Conservation (phyloP, 1,140 invertebrate species). For the Chironomus striatipennis region DNA sequence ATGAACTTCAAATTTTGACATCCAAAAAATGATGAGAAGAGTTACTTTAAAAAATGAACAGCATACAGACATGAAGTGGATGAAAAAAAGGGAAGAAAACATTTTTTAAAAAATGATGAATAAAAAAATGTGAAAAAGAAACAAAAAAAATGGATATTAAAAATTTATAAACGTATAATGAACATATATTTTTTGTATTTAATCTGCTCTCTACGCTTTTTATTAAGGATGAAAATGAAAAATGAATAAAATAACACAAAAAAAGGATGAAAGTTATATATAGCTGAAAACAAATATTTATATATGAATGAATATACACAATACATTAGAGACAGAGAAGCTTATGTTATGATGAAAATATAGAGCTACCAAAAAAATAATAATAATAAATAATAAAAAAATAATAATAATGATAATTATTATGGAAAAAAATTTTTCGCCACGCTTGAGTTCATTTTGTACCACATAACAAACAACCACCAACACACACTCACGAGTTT, state of each 20-base stretch:
- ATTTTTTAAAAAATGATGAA: constrained; percentile 3
- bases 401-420: not conserved
- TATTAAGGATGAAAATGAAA: not conserved
- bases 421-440: not conserved
- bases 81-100: constrained; percentile 21
- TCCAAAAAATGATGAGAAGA: no score
- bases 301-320: constrained; percentile 22
- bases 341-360: constrained; percentile 10
- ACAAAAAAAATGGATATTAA: constrained; percentile 18
- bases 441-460: not conserved
- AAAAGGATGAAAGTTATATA: constrained; percentile 20
- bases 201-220: constrained; percentile 23
- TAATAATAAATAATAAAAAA: constrained; percentile 15
- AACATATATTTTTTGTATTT: constrained; percentile 24
- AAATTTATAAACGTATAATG: constrained; percentile 24
- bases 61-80: not conserved
- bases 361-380: constrained; percentile 16
- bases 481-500: not conserved
- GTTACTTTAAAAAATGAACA: no score
- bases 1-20: no score
- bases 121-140: not conserved
- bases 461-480: not conserved
- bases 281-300: constrained; percentile 22
- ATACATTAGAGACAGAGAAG: constrained; percentile 21
- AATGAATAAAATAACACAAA: constrained; percentile 11